A percentile compares a stretch with the other conserved stretches of the same genome.
phyloP scores from a whole-genome alignment of 92 coral and sea anemone genomes.

The Parazoanthus atlanticus region DNA sequence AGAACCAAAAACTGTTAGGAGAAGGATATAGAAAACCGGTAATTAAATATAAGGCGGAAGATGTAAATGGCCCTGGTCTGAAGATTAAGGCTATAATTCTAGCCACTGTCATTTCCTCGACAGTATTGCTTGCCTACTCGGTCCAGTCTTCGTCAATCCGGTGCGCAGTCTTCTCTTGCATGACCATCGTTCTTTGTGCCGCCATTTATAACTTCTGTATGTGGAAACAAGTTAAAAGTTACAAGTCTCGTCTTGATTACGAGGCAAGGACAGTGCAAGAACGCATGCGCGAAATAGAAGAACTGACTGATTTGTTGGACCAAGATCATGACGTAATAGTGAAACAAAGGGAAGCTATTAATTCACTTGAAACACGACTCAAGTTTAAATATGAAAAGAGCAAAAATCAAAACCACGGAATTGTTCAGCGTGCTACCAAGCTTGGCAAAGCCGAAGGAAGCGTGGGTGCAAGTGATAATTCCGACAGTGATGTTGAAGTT shows the following conservation, averaged over 20 bases:
- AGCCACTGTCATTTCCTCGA: constrained; percentile 24
- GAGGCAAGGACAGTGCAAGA: constrained; percentile 50
- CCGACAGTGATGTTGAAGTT: background rate
- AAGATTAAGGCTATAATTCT: constrained; percentile 31
- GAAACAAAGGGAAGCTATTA: constrained; percentile 74
- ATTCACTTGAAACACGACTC: constrained; percentile 67
- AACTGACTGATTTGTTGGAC: constrained; percentile 63
- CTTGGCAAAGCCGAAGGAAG: constrained; percentile 55
- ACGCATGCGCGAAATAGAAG: constrained; percentile 64
- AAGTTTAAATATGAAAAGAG: constrained; percentile 68
- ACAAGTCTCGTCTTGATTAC: constrained; percentile 34
- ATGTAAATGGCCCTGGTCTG: constrained; percentile 32
- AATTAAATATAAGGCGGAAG: constrained; percentile 31
- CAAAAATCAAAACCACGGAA: constrained; percentile 59
- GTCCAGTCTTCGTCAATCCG: constrained; percentile 40
- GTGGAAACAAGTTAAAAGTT: constrained; percentile 44
- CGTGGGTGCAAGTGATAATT: background rate
- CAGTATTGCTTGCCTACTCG: constrained; percentile 35
- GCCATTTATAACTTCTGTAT: constrained; percentile 34
- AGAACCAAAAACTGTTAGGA: constrained; percentile 37
- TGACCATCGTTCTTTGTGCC: constrained; percentile 49
- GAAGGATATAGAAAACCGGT: constrained; percentile 11
- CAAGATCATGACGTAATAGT: constrained; percentile 69
- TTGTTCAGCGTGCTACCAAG: constrained; percentile 48
- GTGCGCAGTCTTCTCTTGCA: constrained; percentile 26